Base-by-base conservation (phyloP, 2,888 invertebrate species). In the Dasypogon diadema region DNA sequence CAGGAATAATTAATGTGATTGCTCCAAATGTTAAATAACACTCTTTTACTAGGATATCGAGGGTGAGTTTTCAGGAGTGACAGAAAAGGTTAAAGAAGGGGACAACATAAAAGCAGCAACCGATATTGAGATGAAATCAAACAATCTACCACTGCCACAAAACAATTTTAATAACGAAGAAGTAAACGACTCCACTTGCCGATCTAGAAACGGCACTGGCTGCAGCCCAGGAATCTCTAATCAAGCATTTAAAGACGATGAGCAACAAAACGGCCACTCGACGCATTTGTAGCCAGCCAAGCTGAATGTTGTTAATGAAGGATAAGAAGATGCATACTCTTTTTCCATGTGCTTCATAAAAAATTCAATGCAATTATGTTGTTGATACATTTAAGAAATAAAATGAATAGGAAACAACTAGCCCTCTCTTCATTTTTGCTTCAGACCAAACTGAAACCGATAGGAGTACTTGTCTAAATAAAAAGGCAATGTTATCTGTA, bases 401-500 rank as follows among this genome's bases (percentile, higher is more conserved):
- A n/a, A n/a, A n/a, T n/a, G n/a, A n/a, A n/a, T n/a, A n/a, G n/a
- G n/a, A n/a, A n/a, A n/a, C n/a, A n/a, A n/a, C n/a, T n/a, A n/a
- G n/a, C n/a, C n/a, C n/a, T n/a, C n/a, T n/a, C n/a, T n/a, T n/a
- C n/a, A n/a, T n/a, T n/a, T n/a, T n/a, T n/a, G n/a, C n/a, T n/a
- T n/a, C n/a, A n/a, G n/a, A n/a, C n/a, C n/a, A n/a, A n/a, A n/a
- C n/a, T n/a, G n/a, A n/a, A n/a, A n/a, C n/a, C n/a, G n/a, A n/a
- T n/a, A n/a, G n/a, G n/a, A n/a, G n/a, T n/a, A n/a, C n/a, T n/a
- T n/a, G n/a, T n/a, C n/a, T n/a, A n/a, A n/a, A n/a, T n/a, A n/a
- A n/a, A n/a, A n/a, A n/a, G n/a, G n/a, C n/a, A n/a, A 42, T 18
- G 46, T 70, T 70, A 46, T 22, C 14, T 70, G 70, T 70, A 70